phyloP scores from a whole-genome alignment of 2,113 vertebrate genomes.

The Gavialis gangeticus region DNA sequence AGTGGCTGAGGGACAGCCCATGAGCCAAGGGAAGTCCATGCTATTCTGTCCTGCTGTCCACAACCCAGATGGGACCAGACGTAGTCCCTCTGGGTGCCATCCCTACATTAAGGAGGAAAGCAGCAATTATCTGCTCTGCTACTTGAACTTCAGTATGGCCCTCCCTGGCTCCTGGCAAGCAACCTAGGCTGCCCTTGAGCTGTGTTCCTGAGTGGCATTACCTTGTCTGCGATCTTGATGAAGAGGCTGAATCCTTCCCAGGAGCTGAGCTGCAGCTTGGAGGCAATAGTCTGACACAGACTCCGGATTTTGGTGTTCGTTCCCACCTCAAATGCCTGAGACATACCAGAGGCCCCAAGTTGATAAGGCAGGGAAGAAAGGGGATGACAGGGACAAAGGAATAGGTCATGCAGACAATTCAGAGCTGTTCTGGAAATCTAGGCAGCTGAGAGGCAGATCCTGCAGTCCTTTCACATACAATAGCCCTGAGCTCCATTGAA shows the following conservation, averaged over 20 bases:
- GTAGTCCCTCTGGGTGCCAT: background rate
- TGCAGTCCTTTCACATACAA: background rate
- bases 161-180: background rate
- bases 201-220: slow-evolving; percentile 24
- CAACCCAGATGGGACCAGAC: background rate
- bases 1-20: background rate
- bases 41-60: background rate
- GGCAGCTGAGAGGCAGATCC: background rate
- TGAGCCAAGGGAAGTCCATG: background rate
- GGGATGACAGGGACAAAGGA: background rate
- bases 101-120: background rate
- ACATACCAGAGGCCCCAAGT: slow-evolving; percentile 34
- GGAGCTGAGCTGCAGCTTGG: slow-evolving; percentile 83
- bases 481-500: background rate
- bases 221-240: slow-evolving; percentile 94
- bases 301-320: slow-evolving; percentile 87
- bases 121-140: background rate
- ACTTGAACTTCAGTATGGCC: background rate
- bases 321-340: slow-evolving; percentile 87
- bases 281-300: slow-evolving; percentile 83
- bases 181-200: background rate
- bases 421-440: background rate
- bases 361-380: background rate
- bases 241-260: slow-evolving; percentile 95
- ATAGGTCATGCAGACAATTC: no score